phyloP scores from a whole-genome alignment of 35 echinoderm and acorn worm genomes.

The Anneissia japonica region DNA sequence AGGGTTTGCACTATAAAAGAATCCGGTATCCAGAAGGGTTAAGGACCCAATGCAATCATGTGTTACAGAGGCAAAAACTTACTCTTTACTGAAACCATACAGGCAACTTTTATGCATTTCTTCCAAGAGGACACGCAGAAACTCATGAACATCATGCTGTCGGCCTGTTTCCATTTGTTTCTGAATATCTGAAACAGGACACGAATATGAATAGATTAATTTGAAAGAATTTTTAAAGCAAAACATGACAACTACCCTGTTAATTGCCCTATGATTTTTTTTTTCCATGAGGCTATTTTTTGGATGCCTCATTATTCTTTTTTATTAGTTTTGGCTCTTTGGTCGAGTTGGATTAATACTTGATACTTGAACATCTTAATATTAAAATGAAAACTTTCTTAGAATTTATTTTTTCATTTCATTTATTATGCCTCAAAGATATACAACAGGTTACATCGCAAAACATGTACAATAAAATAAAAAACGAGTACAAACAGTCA shows the following conservation, averaged over 20 bases:
- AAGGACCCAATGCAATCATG: background rate
- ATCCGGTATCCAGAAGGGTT: no score
- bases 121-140: slow-evolving; percentile 78
- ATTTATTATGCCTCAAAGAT: no score
- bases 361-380: no score
- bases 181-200: slow-evolving; percentile 59
- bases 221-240: background rate
- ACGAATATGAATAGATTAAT: background rate
- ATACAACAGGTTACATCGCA: no score
- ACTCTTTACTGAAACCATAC: slow-evolving; percentile 35
- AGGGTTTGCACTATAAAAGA: no score
- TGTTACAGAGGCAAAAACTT: background rate
- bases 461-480: background rate
- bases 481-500: background rate
- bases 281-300: no score
- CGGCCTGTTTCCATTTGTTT: slow-evolving; percentile 91
- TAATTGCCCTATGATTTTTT: no score
- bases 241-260: background rate
- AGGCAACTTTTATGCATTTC: slow-evolving; percentile 87
- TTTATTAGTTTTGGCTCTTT: no score
- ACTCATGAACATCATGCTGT: slow-evolving; percentile 96
- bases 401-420: no score
- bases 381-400: no score
- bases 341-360: no score
- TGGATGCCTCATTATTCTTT: no score